Base-by-base conservation (phyloP, 2,888 invertebrate species). In the Cetonia aurata region DNA sequence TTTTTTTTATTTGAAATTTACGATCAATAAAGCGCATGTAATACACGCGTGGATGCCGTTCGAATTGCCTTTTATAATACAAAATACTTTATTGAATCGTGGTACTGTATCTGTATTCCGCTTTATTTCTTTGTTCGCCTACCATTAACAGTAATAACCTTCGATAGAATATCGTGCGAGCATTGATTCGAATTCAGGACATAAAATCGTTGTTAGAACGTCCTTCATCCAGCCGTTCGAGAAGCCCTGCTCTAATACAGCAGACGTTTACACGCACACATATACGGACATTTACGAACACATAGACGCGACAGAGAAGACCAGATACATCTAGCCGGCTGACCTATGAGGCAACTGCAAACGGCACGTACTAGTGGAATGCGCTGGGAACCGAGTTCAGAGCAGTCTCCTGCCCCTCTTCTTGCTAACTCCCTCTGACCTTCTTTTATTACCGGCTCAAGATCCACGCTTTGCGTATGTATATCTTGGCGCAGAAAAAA, bases 291-390 rank as follows among this genome's bases (percentile, higher is more conserved):
- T 60, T 6, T 19, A 13, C 13, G 48, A n/a, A 33, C 31, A 62
- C 46, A 62, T 15, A 13, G 13, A 33, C 31, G 13, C n/a, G 13
- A 25, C 9, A 48, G 48, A 48, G 62, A 62, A 62, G 62, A 62
- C 62, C 55, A 74, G 74, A 74, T 74, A 74, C 72, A 74, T 74
- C 71, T 55, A 71, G 69, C 56, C 59, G 70, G 71, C 57, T 74
- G 74, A 74, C 74, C 74, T 74, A 74, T 74, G 74, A 74, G 62
- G 74, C 74, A 74, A 74, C 74, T 50, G 65, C 60, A 60, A 67
- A 65, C 65, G 71, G 72, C 72, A 74, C 74, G 72, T 74, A 74
- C 69, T 50, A 62, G 62, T 71, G 70, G 75, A 75, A 75, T 74
- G 73, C 74, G 72, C 75, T 75, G 75, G 75, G 75, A 75, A 73